Evolutionary conservation across 2,888 invertebrate species (phyloP), one percentile per base, ranked within the genome.

Genomic region (Artemia sinica): DNA sequence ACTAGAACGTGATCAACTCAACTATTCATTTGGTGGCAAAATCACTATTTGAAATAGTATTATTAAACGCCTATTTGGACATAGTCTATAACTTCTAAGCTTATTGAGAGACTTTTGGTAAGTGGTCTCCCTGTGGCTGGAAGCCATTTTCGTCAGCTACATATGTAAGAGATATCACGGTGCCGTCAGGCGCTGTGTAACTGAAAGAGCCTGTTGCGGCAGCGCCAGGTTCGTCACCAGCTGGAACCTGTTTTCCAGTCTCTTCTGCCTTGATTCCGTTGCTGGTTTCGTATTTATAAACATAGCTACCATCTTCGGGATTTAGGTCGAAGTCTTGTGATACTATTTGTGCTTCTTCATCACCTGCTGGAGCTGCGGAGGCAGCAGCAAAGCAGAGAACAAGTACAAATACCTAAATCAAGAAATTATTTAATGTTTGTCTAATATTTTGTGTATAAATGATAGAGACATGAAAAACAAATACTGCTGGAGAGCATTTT

Each of bases 81-180:
- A 41, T 41, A 5, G 41, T 41, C 41, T 41, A 6, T 41, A 41
- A 41, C 41, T 41, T 41, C 41, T 41, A 5, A 41, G 6, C 41
- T 41, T 41, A 41, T 41, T 41, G 41, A 41, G 41, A 6, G 41
- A 41, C 6, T 41, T 41, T 69, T 1, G 70, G 70, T 11, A 70
- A 66, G 14, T 70, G 70, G 6, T 70, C 68, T 28, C 75, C 75
- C 71, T 73, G 73, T 2, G 82, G 81, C 72, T 81, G 80, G 79
- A 78, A 83, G 9, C 83, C 83, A 73, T 81, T 82, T 73, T 83
- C 82, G 72, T 83, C 82, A 70, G 84, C 82, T 69, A 77, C 70
- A 79, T 83, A 83, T 65, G 68, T 75, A 66, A 83, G 77, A 18
- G 75, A 71, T 79, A 82, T 82, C 68, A 74, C 69, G 48, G 78